Base-by-base conservation (phyloP, 1,140 invertebrate species). In the Drosophila saltans region DNA sequence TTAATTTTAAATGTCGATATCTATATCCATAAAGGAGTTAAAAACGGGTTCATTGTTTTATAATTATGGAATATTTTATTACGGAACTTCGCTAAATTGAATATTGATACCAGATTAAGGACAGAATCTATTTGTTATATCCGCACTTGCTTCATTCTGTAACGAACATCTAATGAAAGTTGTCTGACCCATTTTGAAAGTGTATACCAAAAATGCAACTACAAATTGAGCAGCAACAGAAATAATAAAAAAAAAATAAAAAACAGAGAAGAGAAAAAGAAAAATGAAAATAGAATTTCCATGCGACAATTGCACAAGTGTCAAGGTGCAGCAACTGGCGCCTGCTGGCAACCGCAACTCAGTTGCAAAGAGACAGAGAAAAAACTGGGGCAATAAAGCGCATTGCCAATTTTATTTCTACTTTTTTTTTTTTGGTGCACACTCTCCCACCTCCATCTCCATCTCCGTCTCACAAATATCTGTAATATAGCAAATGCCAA, bases 291-390 rank as follows among this genome's bases (percentile, higher is more conserved):
- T 21, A 64, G 11, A 64, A 33, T 64, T 64, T 45, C 40, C 40
- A 52, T 45, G 61, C 43, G 61, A 64, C 61, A 64, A 64, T 64
- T 64, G 40, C 61, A 64, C 24, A 64, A 64, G 61, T 64, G 61
- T 64, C 61, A 64, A 64, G 61, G 61, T 64, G 30, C 61, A 45
- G 43, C 43, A 52, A 64, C 26, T 62, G 60, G 60, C 41, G 41
- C 41, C 40, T 64, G 61, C 45, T 33, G 40, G 43, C 61, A 64
- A 45, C 40, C 61, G 43, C 43, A 64, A 26, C 40, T n/a, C 28
- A 64, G 16, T 36, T 9, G 30, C 36, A 39, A 39, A 59, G 36
- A 39, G 36, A 39, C 28, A 30, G 16, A 28, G 2, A 33, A 64
- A 36, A 64, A 64, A 64, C 61, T 64, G 28, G 61, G 61, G 43